Conservation (phyloP, 2,888 invertebrate species). For the Sussaba pulchella region DNA sequence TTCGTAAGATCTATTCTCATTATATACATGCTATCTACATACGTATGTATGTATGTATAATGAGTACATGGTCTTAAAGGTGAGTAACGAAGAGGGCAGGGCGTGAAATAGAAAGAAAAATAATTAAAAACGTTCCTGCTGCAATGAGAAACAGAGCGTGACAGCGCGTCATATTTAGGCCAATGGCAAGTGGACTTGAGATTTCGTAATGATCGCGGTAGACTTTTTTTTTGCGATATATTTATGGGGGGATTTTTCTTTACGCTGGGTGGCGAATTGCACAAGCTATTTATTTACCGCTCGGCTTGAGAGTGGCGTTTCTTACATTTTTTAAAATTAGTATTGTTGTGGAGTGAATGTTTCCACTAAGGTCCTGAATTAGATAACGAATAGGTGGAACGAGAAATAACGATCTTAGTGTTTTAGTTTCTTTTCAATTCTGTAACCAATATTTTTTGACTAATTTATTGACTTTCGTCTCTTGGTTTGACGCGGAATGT, state of each 20-base stretch:
- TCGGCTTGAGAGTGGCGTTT: no score
- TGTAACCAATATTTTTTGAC: no score
- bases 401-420: no score
- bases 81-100: neutral
- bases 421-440: no score
- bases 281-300: neutral
- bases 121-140: slow-evolving; percentile 18
- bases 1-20: neutral
- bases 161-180: slow-evolving; percentile 49
- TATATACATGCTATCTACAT: neutral
- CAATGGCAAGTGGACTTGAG: slow-evolving; percentile 41
- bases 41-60: neutral
- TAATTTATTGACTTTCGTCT: no score
- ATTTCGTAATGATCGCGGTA: slow-evolving; percentile 37
- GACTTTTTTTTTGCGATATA: slow-evolving; percentile 7
- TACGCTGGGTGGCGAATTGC: neutral
- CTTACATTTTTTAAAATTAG: no score
- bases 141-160: slow-evolving; percentile 45
- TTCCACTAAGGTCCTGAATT: no score
- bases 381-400: no score
- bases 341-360: no score
- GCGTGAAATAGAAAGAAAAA: no score
- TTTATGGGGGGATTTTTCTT: slow-evolving; percentile 32
- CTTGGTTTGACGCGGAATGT: no score
- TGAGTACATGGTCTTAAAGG: neutral